Percentiles rank a stretch among this genome's conserved stretches.
phyloP scores from a whole-genome alignment of 2,888 invertebrate species.

The Phalera bucephala region DNA sequence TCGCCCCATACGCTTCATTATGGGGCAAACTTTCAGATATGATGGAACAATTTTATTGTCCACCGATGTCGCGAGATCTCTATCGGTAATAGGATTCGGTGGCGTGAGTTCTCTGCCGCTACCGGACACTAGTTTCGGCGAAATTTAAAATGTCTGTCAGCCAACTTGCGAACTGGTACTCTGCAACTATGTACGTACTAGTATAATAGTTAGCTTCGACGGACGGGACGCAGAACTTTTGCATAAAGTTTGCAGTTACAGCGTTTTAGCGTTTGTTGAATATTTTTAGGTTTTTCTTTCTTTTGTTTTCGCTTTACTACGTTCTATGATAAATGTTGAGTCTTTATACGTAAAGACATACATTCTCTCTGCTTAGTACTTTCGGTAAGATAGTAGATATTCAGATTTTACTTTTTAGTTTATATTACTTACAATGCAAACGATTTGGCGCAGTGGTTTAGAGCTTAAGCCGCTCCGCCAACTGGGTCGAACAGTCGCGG shows the following conservation, averaged over 20 bases:
- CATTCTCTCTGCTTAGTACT: too few species aligned
- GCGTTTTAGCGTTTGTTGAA: conserved; percentile 27
- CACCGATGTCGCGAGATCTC: conserved; percentile 79
- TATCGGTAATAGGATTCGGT: conserved; percentile 78
- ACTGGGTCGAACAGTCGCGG: too few species aligned
- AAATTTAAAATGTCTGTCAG: conserved; percentile 45
- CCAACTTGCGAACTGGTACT: conserved; percentile 43
- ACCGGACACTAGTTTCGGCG: conserved; percentile 39
- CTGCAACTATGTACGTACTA: conserved; percentile 36
- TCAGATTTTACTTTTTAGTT: too few species aligned
- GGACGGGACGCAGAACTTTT: conserved; percentile 24
- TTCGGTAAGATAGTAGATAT: too few species aligned
- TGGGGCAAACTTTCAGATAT: conserved; percentile 82
- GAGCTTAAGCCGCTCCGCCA: too few species aligned
- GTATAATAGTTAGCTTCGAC: conserved; percentile 19
- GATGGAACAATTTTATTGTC: conserved; percentile 82
- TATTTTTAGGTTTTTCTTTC: conserved; percentile 21
- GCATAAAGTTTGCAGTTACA: conserved; percentile 37
- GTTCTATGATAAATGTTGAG: too few species aligned
- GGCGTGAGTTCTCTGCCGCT: conserved; percentile 33
- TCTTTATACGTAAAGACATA: too few species aligned
- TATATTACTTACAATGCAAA: too few species aligned
- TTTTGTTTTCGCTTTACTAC: too few species aligned
- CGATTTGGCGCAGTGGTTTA: too few species aligned
- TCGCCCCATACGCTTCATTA: conserved; percentile 83